Percentiles rank a stretch among this genome's conserved stretches.
Evolutionary conservation across 2,888 invertebrate species (phyloP).

Genomic region (Mesoligia furuncula): DNA sequence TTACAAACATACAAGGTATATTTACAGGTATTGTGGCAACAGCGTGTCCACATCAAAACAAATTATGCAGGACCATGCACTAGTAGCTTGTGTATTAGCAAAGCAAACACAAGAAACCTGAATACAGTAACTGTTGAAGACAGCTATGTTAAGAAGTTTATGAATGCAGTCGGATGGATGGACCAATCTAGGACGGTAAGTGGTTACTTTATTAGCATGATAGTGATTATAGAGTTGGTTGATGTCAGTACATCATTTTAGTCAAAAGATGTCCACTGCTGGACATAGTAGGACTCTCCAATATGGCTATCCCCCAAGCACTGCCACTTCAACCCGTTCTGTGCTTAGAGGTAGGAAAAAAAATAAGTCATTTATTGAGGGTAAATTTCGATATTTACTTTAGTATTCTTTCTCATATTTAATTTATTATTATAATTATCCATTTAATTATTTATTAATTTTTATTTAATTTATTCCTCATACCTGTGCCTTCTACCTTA

Average conservation of each 20-base stretch:
- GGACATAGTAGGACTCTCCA: neutral
- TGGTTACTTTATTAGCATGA: constrained; percentile 9
- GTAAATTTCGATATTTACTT: neutral
- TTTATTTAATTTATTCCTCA: neutral
- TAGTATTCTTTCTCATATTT: neutral
- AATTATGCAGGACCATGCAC: constrained; percentile 74
- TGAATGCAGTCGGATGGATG: constrained; percentile 91
- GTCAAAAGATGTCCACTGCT: neutral
- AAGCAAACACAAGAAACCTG: constrained; percentile 70
- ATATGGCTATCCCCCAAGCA: too few relatives aligned
- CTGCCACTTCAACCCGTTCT: neutral
- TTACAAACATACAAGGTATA: neutral
- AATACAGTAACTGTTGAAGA: constrained; percentile 82
- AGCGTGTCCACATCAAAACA: constrained; percentile 57
- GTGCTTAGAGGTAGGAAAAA: neutral
- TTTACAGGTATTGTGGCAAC: constrained; percentile 71
- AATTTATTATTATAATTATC: too few relatives aligned
- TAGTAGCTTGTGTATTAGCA: constrained; percentile 41
- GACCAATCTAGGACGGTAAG: constrained; percentile 90
- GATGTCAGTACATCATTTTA: neutral
- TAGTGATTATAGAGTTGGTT: neutral
- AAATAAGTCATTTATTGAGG: neutral
- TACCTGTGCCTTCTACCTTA: neutral
- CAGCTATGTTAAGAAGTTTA: constrained; percentile 90
- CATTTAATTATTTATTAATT: too few relatives aligned